These are phyloP conservation scores for Pocillopora grandis DNA, from an alignment of 92 coral and sea anemone genomes.

Conservation along the genomic window DNA sequence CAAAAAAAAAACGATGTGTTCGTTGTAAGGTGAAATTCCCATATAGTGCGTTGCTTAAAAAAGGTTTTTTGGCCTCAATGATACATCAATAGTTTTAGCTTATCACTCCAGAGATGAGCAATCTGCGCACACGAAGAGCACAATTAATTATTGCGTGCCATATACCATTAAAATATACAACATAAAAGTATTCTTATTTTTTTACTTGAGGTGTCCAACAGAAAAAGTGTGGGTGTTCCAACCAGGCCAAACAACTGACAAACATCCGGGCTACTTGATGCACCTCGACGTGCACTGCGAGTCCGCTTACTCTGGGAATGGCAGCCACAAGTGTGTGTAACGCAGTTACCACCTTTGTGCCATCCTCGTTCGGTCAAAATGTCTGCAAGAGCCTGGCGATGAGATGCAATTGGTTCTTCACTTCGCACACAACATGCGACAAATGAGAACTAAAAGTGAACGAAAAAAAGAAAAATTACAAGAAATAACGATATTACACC, in stretches of 20 bases:
- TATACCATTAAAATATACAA: not conserved
- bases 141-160: too few species aligned
- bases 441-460: constrained; percentile 58
- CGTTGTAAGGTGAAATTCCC: too few species aligned
- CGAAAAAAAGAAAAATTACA: not conserved
- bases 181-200: not conserved
- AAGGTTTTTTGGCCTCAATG: too few species aligned
- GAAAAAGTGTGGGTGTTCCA: constrained; percentile 88
- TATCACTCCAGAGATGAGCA: too few species aligned
- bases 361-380: constrained; percentile 59
- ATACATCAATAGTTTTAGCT: too few species aligned
- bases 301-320: constrained; percentile 67
- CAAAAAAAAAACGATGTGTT: too few species aligned
- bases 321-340: constrained; percentile 87
- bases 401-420: constrained; percentile 66
- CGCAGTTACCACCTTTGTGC: constrained; percentile 39
- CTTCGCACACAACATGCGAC: constrained; percentile 88
- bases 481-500: too few species aligned
- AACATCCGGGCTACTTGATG: constrained; percentile 53
- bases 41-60: too few species aligned
- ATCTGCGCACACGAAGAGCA: too few species aligned
- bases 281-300: constrained; percentile 51
- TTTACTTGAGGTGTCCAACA: constrained; percentile 77
- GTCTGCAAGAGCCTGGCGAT: constrained; percentile 64
- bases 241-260: constrained; percentile 79